A percentile compares a stretch with the other conserved stretches of the same genome.
These are phyloP conservation scores for Catharus ustulatus DNA, from an alignment of 2,797 vertebrate species.

Conservation along the genomic window DNA sequence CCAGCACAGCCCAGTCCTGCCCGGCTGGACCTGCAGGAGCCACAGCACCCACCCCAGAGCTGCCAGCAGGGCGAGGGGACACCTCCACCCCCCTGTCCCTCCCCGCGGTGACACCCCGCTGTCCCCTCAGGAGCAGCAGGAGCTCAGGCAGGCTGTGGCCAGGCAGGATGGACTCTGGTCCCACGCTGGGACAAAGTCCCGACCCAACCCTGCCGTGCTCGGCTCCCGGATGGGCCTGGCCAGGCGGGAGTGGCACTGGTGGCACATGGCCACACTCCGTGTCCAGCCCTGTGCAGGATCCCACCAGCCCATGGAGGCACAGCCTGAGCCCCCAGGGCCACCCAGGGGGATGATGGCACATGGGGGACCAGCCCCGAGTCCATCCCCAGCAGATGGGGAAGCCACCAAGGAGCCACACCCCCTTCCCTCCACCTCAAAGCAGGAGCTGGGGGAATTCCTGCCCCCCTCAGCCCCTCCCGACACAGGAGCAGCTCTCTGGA, in stretches of 20 bases:
- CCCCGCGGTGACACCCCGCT: rapidly evolving
- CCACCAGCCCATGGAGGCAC: not conserved
- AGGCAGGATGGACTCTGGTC: not conserved
- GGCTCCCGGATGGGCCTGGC: rapidly evolving
- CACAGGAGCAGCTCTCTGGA: not conserved
- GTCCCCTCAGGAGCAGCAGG: rapidly evolving
- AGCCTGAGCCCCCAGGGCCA: not conserved
- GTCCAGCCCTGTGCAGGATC: rapidly evolving
- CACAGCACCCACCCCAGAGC: not conserved
- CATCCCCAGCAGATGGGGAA: not conserved
- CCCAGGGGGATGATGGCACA: rapidly evolving
- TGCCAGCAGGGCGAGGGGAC: not conserved
- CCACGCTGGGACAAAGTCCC: not conserved
- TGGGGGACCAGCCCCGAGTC: rapidly evolving
- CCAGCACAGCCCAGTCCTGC: not conserved
- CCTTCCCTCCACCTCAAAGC: not conserved
- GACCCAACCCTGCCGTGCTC: not conserved
- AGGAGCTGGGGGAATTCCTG: rapidly evolving
- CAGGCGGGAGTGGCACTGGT: not conserved
- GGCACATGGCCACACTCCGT: rapidly evolving
- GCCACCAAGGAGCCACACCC: rapidly evolving
- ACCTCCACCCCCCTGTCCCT: not conserved
- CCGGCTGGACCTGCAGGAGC: rapidly evolving
- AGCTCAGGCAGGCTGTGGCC: not conserved
- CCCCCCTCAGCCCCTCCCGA: too few species aligned